Evolutionary conservation across 2,888 invertebrate genomes (phyloP), one percentile per base, ranked within the genome.

Genomic region (Amphipyra tragopoginis): DNA sequence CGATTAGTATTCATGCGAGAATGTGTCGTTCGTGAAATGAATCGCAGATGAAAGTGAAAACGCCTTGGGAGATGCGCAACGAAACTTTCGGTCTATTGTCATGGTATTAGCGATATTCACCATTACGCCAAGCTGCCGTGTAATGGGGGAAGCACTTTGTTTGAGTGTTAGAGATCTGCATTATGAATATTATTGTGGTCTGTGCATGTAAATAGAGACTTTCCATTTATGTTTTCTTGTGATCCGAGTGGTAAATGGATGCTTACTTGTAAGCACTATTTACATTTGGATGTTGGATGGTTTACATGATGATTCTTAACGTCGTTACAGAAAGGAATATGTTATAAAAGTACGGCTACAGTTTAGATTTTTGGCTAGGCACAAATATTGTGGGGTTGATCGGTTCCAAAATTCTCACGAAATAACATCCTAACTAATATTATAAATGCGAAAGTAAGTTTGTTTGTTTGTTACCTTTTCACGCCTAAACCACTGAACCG

Each of bases 11-110:
- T 80, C 89, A 76, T 50, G 65, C 47, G 56, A 74, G 79, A 73
- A 72, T 53, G 64, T 74, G 73, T 67, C 75, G 67, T 77, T 75
- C 89, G 88, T 90, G 90, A 80, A 72, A 65, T 72, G 86, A 87
- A 86, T 89, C 57, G 64, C 62, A 75, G 79, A 84, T 77, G 86
- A 90, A 90, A 90, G 90, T 89, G 91, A 90, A 88, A 90, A 79
- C 80, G 29, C 71, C 61, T 64, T 72, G 70, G 51, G 70, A 81
- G 80, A 80, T 79, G 71, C 60, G 64, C 66, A 76, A 79, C 81
- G 77, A 76, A 74, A 86, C 88, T 87, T 84, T 87, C 86, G 72
- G 83, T 71, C 80, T 76, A 81, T 78, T 80, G 78, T 79, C 68
- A 67, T 72, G 57, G 62, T 67, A 65, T 61, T 59, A 60, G 54